Evolutionary conservation across 1,140 invertebrate species (phyloP).

Genomic region (Lucilia cuprina): DNA sequence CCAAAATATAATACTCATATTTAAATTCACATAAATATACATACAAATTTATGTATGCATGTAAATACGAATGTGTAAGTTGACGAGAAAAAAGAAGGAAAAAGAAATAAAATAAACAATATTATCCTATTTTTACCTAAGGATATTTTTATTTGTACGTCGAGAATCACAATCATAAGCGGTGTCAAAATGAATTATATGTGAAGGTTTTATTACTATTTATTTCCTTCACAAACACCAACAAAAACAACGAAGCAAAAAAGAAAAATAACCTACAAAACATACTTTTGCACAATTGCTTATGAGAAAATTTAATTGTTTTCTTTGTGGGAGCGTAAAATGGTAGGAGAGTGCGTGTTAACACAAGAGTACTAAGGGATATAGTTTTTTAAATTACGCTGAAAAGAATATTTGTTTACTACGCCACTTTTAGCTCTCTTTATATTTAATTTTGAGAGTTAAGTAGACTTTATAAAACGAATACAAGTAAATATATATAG

Average conservation of each 20-base stretch:
- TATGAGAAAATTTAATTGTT: no score
- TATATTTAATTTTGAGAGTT: no score
- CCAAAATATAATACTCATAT: not conserved
- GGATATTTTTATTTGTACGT: not conserved
- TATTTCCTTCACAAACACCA: not conserved
- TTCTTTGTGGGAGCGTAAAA: no score
- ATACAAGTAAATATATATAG: no score
- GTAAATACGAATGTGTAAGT: not conserved
- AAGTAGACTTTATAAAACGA: no score
- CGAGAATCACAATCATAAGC: conserved; percentile 10
- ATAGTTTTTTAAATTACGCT: not conserved
- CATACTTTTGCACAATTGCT: not conserved
- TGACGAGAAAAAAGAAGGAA: no score
- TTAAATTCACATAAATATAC: not conserved
- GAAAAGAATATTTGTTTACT: not conserved
- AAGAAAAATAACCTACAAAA: not conserved
- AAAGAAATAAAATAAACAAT: no score
- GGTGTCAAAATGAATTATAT: conserved; percentile 11
- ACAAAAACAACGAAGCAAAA: not conserved
- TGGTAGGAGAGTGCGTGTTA: no score
- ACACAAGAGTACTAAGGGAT: not conserved
- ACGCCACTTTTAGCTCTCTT: no score
- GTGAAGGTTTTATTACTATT: conserved; percentile 17
- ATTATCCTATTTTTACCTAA: not conserved
- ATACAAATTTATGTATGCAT: not conserved